A percentile compares a stretch with the other conserved stretches of the same genome.
Conservation (phyloP, 2,888 invertebrate genomes). For the Ellobium chinense region DNA sequence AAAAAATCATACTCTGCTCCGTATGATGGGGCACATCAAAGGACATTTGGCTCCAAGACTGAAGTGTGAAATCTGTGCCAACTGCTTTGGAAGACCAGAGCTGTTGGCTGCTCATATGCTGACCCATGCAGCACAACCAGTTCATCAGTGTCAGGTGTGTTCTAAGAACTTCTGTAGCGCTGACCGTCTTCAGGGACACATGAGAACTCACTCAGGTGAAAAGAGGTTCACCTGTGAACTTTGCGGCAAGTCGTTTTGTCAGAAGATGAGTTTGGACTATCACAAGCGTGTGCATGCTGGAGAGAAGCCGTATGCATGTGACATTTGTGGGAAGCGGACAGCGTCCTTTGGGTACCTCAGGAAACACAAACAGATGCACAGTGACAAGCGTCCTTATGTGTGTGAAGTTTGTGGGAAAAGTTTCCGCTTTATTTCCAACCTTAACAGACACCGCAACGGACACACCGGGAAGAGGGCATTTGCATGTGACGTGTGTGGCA, state of each 20-base stretch:
- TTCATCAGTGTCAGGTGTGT: slow-evolving; percentile 32
- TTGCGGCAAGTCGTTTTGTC: slow-evolving; percentile 17
- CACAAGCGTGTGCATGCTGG: slow-evolving; percentile 25
- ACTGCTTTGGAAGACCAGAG: slow-evolving; percentile 37
- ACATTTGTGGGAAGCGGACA: slow-evolving; percentile 6
- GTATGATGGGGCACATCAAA: slow-evolving; percentile 28
- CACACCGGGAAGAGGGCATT: slow-evolving; percentile 15
- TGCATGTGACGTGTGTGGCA: slow-evolving; percentile 20
- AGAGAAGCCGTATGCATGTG: slow-evolving; percentile 20
- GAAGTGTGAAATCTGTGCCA: slow-evolving; percentile 39
- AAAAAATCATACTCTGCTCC: slow-evolving; percentile 28
- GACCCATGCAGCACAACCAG: slow-evolving; percentile 32
- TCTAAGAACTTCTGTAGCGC: slow-evolving; percentile 1
- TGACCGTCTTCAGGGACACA: slow-evolving; percentile 12
- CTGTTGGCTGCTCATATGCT: slow-evolving; percentile 26
- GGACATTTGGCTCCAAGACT: slow-evolving; percentile 5
- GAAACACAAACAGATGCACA: slow-evolving; percentile 32
- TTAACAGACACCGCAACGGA: not conserved
- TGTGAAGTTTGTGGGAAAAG: slow-evolving; percentile 20
- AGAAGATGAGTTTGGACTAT: not conserved
- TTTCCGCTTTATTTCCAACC: slow-evolving; percentile 2
- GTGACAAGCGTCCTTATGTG: slow-evolving; percentile 26
- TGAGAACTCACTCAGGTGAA: slow-evolving; percentile 26
- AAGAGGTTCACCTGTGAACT: slow-evolving; percentile 10
- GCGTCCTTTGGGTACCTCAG: not conserved